Evolutionary conservation across 2,888 invertebrate genomes (phyloP).

Genomic region (Cheilosia soror): DNA sequence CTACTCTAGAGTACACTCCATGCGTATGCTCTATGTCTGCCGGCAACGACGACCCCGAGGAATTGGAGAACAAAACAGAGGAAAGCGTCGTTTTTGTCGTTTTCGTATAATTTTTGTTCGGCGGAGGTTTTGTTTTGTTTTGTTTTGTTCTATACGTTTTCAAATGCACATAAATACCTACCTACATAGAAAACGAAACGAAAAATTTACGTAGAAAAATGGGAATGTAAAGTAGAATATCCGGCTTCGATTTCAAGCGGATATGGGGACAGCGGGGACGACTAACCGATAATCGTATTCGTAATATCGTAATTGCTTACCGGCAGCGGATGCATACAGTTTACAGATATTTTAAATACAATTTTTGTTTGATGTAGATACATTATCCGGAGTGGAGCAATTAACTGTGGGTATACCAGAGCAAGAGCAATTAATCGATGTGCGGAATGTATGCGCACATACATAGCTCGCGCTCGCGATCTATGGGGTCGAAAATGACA

Average conservation of each 20-base stretch:
- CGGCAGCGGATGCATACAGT: slow-evolving; percentile 70
- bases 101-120: slow-evolving; percentile 38
- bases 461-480: not conserved
- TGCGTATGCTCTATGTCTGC: slow-evolving; percentile 1
- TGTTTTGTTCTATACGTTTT: not conserved
- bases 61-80: slow-evolving; percentile 54
- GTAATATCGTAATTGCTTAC: slow-evolving; percentile 62
- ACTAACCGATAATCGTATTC: slow-evolving; percentile 65
- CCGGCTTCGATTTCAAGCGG: slow-evolving; percentile 77
- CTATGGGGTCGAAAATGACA: not conserved
- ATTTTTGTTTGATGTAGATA: slow-evolving; percentile 49
- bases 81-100: slow-evolving; percentile 39
- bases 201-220: slow-evolving; percentile 71
- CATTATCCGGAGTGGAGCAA: slow-evolving; percentile 45
- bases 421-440: slow-evolving; percentile 23
- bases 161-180: slow-evolving; percentile 32
- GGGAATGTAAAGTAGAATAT: slow-evolving; percentile 82
- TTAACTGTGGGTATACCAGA: slow-evolving; percentile 38
- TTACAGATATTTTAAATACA: slow-evolving; percentile 65
- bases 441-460: slow-evolving; percentile 16
- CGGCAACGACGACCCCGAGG: slow-evolving; percentile 6
- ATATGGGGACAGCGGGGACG: slow-evolving; percentile 55
- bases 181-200: slow-evolving; percentile 46
- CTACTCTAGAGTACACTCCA: slow-evolving; percentile 10
- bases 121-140: slow-evolving; percentile 50